These are phyloP conservation scores for Alethe castanea DNA, from an alignment of 2,113 vertebrate species.

Conservation along the genomic window DNA sequence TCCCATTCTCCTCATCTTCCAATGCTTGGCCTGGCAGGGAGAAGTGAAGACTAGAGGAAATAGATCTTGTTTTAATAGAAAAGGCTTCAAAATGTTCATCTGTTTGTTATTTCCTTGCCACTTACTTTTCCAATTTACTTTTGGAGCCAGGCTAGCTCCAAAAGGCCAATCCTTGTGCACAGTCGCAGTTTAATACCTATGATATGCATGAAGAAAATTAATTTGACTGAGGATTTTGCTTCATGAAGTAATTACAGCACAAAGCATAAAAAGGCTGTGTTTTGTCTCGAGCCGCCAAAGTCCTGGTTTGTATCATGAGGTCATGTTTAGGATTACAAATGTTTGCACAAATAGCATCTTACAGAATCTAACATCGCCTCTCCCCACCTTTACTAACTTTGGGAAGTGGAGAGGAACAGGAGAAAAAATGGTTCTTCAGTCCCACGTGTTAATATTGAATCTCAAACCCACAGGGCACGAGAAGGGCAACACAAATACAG, in stretches of 20 bases:
- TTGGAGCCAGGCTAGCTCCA: background rate
- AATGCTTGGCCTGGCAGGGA: background rate
- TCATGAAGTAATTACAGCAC: conserved; percentile 46
- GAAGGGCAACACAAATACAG: background rate
- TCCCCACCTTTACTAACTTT: background rate
- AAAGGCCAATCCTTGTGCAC: background rate
- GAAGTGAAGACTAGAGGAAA: background rate
- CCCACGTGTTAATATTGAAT: background rate
- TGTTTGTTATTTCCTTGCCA: conserved; percentile 6
- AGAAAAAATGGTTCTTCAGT: background rate
- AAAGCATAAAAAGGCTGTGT: conserved; percentile 33
- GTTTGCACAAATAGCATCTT: background rate
- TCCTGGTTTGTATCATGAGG: background rate
- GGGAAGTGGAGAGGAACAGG: background rate
- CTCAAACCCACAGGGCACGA: rapidly evolving
- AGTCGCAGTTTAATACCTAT: background rate
- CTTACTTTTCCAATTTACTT: conserved; percentile 11
- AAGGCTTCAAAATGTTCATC: background rate
- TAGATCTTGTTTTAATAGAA: background rate
- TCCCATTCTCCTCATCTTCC: background rate
- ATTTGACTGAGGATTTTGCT: conserved; percentile 49
- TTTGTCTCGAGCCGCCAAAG: conserved; percentile 7
- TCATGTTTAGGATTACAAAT: background rate
- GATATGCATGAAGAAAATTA: conserved; percentile 24
- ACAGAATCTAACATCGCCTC: background rate